phyloP scores from a whole-genome alignment of 2,888 invertebrate species.

The Ethmia dodecea region DNA sequence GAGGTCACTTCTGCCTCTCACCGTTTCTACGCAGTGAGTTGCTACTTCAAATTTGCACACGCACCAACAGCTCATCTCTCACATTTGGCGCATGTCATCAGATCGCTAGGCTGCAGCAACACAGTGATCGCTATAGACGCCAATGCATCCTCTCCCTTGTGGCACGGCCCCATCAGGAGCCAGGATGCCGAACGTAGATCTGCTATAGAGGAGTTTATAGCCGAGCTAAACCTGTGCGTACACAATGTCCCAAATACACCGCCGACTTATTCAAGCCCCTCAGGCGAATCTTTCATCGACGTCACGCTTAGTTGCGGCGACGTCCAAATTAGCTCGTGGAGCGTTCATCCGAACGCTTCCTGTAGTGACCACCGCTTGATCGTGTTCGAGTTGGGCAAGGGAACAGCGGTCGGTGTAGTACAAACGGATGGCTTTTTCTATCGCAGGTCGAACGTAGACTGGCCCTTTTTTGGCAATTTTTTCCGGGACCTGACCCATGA shows the following conservation, averaged over 20 bases:
- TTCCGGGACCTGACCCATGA: no score
- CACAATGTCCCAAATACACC: neutral
- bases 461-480: no score
- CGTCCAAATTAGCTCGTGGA: neutral
- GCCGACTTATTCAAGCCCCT: neutral
- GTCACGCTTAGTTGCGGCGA: neutral
- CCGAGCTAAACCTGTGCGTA: neutral
- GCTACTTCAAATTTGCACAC: conserved; percentile 17
- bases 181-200: neutral
- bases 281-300: neutral
- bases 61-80: conserved; percentile 5
- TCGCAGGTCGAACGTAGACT: no score
- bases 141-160: conserved; percentile 17
- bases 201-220: neutral
- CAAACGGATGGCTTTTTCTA: no score
- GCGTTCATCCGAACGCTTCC: neutral
- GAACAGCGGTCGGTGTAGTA: no score
- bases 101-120: neutral
- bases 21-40: conserved; percentile 5
- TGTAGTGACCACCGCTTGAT: neutral
- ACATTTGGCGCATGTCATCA: conserved; percentile 2
- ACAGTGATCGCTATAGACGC: conserved; percentile 7
- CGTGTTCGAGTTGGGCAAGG: neutral
- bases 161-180: conserved; percentile 6
- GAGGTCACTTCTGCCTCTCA: neutral